A percentile compares a stretch with the other conserved stretches of the same genome.
These are phyloP conservation scores for Prinia subflava DNA, from an alignment of 2,113 vertebrate species.

Conservation along the genomic window DNA sequence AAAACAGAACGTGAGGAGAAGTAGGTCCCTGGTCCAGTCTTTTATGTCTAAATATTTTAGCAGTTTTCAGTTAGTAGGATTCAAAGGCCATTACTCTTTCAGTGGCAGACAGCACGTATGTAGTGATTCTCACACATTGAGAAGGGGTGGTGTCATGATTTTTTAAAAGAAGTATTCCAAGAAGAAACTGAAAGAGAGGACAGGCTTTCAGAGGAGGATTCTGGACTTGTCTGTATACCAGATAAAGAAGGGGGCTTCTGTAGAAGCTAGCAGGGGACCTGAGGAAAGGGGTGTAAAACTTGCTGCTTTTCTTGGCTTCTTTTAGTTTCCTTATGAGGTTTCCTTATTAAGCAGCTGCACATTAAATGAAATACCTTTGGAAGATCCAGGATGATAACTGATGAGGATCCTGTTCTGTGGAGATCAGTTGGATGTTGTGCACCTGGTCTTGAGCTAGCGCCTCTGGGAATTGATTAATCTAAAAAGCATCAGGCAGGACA, in stretches of 20 bases:
- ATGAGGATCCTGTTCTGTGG: background rate
- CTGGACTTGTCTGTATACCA: background rate
- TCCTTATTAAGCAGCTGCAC: background rate
- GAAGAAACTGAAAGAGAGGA: background rate
- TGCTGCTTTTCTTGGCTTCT: background rate
- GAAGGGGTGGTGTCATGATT: accelerated
- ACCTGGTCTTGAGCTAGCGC: background rate
- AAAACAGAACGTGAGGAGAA: background rate
- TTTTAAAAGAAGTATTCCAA: background rate
- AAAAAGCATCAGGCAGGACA: background rate
- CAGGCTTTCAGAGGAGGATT: background rate
- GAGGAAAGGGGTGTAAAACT: background rate
- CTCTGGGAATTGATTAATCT: background rate
- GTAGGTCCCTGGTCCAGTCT: background rate
- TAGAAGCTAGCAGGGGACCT: background rate
- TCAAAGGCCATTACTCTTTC: background rate
- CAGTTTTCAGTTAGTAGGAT: background rate
- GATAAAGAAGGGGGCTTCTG: background rate
- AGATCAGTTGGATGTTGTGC: background rate
- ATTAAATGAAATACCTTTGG: background rate
- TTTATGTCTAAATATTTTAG: background rate
- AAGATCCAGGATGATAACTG: background rate
- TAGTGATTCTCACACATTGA: background rate
- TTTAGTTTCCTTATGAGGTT: background rate
- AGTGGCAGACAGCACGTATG: background rate